Conservation (phyloP, 1,140 invertebrate species). For the Amphibalanus amphitrite region DNA sequence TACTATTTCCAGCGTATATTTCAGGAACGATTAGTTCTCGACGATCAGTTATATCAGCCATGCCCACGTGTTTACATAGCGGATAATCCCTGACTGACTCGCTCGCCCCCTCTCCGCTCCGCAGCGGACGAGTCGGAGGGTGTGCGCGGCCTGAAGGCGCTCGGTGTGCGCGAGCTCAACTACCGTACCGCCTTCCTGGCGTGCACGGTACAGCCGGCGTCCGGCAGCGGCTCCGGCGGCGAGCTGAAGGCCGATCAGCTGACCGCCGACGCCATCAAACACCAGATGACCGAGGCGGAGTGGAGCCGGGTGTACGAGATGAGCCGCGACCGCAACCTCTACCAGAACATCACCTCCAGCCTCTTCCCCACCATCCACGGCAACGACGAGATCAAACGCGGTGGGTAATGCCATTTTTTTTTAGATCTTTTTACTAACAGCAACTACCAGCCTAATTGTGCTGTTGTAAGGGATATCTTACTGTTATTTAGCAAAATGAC, state of each 20-base stretch:
- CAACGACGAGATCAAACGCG: slow-evolving; percentile 93
- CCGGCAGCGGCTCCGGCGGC: not conserved
- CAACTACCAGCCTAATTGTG: no score
- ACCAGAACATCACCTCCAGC: slow-evolving; percentile 76
- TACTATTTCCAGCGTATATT: no score
- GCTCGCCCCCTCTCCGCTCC: no score
- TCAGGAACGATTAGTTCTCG: no score
- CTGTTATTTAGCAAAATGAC: no score
- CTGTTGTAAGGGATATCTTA: no score
- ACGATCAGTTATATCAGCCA: no score
- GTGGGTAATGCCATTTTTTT: slow-evolving; percentile 25
- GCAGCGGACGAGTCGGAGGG: slow-evolving; percentile 67
- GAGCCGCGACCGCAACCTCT: slow-evolving; percentile 83
- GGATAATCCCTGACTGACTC: no score
- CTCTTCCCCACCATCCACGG: slow-evolving; percentile 96
- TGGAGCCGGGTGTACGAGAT: slow-evolving; percentile 96
- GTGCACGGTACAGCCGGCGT: slow-evolving; percentile 50
- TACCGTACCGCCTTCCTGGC: slow-evolving; percentile 91
- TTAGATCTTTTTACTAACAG: not conserved
- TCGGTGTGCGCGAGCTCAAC: slow-evolving; percentile 89
- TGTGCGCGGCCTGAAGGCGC: slow-evolving; percentile 71
- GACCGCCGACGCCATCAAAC: slow-evolving; percentile 76
- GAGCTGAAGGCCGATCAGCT: slow-evolving; percentile 39
- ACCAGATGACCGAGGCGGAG: slow-evolving; percentile 85
- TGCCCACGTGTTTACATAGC: no score